These are phyloP conservation scores for Girardinichthys multiradiatus DNA, from an alignment of 2,113 vertebrate genomes.

Conservation along the genomic window DNA sequence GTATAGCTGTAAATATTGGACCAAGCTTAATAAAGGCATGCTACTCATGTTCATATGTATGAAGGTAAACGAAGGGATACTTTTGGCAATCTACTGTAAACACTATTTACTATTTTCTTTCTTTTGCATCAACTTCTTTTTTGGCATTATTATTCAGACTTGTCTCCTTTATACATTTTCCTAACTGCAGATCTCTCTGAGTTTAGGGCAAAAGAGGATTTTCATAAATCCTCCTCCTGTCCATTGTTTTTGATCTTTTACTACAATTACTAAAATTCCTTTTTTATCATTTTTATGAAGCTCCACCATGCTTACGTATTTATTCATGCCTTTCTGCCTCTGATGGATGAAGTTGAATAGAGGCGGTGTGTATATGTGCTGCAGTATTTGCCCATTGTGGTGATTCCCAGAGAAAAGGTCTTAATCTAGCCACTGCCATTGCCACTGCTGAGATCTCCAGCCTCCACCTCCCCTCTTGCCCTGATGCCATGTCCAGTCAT, in stretches of 20 bases:
- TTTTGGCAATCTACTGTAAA: too few relatives aligned
- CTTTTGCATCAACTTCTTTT: too few relatives aligned
- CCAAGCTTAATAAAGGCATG: too few relatives aligned
- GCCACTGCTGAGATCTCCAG: constrained; percentile 67
- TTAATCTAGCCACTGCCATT: constrained; percentile 77
- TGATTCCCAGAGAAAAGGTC: constrained; percentile 70
- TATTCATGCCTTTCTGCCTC: constrained; percentile 75
- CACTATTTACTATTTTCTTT: too few relatives aligned
- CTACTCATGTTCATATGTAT: too few relatives aligned
- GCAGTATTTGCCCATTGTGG: constrained; percentile 68
- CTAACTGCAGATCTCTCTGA: constrained; percentile 55
- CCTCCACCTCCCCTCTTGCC: constrained; percentile 56
- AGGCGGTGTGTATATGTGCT: constrained; percentile 46
- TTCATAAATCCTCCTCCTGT: constrained; percentile 52
- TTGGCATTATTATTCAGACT: too few relatives aligned
- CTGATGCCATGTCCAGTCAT: constrained; percentile 68
- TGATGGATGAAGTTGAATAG: constrained; percentile 67
- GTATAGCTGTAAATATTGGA: too few relatives aligned
- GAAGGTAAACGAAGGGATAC: too few relatives aligned
- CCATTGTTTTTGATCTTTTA: constrained; percentile 4
- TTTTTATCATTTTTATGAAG: constrained; percentile 67
- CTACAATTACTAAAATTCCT: constrained; percentile 62
- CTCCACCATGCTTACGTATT: constrained; percentile 70
- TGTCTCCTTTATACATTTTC: constrained; percentile 39
- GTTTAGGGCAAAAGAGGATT: constrained; percentile 54